Base-by-base conservation (phyloP, 1,140 invertebrate species). In the Mya arenaria region DNA sequence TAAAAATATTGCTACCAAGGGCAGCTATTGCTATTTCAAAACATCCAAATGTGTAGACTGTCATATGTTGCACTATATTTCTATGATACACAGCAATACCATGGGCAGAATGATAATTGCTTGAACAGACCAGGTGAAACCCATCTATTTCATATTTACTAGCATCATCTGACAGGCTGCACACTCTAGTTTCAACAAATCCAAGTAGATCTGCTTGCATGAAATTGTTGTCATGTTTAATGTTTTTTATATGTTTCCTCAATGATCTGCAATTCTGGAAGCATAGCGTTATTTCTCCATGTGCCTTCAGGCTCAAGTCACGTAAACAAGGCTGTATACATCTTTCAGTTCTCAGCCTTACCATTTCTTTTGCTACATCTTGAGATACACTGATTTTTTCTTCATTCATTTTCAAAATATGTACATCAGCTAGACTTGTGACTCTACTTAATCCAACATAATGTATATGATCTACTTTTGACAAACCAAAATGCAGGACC, bases 311-410 rank as follows among this genome's bases (percentile, higher is more conserved):
- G 66, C 1, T 69, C 13, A 37, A 60, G 66, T 2, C 71, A 23
- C 28, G n/a, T n/a, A n/a, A n/a, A n/a, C n/a, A n/a, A n/a, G n/a
- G n/a, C n/a, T n/a, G n/a, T n/a, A n/a, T n/a, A n/a, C n/a, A n/a
- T n/a, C n/a, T n/a, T n/a, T n/a, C n/a, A n/a, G n/a, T n/a, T n/a
- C n/a, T n/a, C n/a, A n/a, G n/a, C n/a, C n/a, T 77, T 60, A 82
- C 32, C 72, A 86, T 84, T 84, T 86, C 85, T n/a, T 52, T 5
- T n/a, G n/a, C n/a, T 5, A 86, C 85, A 23, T 66, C 30, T n/a
- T 41, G 28, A 17, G 65, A 74, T 13, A 82, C 71, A 60, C 30
- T 52, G 17, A 84, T 78, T 34, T 75, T 78, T 28, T 60, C 55
- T 10, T 52, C 23, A 71, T 86, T 84, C 10, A 86, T 48, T 5